Percentiles rank a stretch among this genome's conserved stretches.
These are phyloP conservation scores for Mactra quadrangularis DNA, from an alignment of 1,140 invertebrate genomes.

Conservation along the genomic window DNA sequence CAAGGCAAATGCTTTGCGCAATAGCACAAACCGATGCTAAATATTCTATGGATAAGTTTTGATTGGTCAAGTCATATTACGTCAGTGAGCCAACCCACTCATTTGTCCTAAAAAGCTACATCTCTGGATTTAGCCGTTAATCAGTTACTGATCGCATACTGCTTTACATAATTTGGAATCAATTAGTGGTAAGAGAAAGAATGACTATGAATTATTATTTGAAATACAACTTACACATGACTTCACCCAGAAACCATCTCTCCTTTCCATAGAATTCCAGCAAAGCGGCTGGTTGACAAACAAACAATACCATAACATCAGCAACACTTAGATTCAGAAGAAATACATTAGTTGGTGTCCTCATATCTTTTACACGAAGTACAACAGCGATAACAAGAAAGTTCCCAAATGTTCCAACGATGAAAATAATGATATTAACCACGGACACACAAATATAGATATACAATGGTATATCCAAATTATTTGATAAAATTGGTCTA, in stretches of 20 bases:
- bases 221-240: not conserved
- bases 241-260: not conserved
- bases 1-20: no score
- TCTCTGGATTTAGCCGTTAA: no score
- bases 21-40: no score
- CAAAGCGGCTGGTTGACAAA: not conserved
- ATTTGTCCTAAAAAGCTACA: no score
- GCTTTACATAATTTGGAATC: no score
- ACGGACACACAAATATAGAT: constrained; percentile 85
- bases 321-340: not conserved
- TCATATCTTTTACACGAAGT: not conserved
- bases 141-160: no score
- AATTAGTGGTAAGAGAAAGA: no score
- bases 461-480: constrained; percentile 89
- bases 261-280: not conserved
- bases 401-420: not conserved
- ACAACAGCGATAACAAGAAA: not conserved
- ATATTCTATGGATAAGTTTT: no score
- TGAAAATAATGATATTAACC: not conserved
- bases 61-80: no score
- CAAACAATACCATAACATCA: not conserved
- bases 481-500: no score
- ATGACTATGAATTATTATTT: no score
- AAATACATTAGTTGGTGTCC: not conserved
- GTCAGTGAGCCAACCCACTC: no score